Base-by-base conservation (phyloP, 1,140 invertebrate species). In the Vollenhovia emeryi region DNA sequence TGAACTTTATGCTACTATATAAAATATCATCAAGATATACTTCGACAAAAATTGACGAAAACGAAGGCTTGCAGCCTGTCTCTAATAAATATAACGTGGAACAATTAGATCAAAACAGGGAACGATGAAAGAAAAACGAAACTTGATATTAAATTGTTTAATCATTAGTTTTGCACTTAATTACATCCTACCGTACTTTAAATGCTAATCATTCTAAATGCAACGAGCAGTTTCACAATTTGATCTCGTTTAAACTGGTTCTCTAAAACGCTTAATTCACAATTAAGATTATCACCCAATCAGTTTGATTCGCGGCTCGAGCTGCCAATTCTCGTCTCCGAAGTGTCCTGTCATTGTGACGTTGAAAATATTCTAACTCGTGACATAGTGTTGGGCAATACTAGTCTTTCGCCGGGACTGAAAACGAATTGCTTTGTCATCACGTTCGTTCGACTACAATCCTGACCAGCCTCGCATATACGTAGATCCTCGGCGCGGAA, bases 11-110 rank as follows among this genome's bases (percentile, higher is more conserved):
- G 24, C 57, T 78, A 48, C 50, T 66, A 83, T 83, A 87, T n/a
- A 18, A 55, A 68, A 87, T 68, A 89, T 84, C 66, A 62, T n/a
- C n/a, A n/a, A n/a, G n/a, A 69, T 73, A 90, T 89, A 91, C 84
- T 89, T 73, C 74, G 79, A 88, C 91, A 91, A 92, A 92, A 91
- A 40, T 91, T 83, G 68, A 24, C 80, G 75, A 62, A 83, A 89
- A 78, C 74, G 83, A 64, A 59, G 75, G 45, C 78, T 68, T 59
- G 78, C 71, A 36, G 78, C 59, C 48, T 79, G 71, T 76, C 43
- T 59, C 8, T 52, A 33, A 5, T 15, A 78, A 84, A 64, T 75
- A 45, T 82, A 55, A 75, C 50, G 40, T 73, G 24, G 55, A 15
- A 30, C 75, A 59, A 87, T 62, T 87, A 33, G 36, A 82, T 40